These are phyloP conservation scores for Copsychus sechellarum DNA, from an alignment of 2,113 vertebrate species.

Conservation along the genomic window DNA sequence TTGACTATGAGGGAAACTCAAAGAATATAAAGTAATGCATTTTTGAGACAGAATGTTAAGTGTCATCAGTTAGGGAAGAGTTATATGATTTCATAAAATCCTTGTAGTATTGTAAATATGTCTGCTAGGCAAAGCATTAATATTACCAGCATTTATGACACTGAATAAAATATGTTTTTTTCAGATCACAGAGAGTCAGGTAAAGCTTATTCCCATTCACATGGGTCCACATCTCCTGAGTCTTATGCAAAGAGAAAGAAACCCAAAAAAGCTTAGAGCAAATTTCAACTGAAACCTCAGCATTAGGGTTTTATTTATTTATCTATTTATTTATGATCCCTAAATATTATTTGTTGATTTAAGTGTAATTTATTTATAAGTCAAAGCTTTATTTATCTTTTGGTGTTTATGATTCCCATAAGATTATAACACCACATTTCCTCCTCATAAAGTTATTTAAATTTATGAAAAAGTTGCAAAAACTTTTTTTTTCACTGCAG, in stretches of 20 bases:
- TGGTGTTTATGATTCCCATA: background rate
- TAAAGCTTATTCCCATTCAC: constrained; percentile 6
- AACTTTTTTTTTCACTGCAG: background rate
- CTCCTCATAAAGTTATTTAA: constrained; percentile 17
- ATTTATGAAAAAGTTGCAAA: background rate
- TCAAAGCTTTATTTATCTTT: background rate
- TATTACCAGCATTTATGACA: constrained; percentile 12
- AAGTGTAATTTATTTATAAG: constrained; percentile 28
- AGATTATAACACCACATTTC: background rate
- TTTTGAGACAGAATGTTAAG: constrained; percentile 7
- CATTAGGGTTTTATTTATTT: background rate
- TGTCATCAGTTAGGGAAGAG: background rate
- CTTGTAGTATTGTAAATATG: constrained; percentile 15
- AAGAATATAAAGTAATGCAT: background rate
- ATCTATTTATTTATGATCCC: constrained; percentile 3
- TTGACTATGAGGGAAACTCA: background rate
- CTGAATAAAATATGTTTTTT: constrained; percentile 14
- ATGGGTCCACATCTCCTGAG: background rate
- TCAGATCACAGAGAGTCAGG: background rate
- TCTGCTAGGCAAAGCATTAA: constrained; percentile 13
- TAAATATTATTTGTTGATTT: constrained; percentile 20
- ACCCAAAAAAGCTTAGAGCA: background rate
- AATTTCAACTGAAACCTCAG: constrained; percentile 6
- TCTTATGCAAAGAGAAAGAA: background rate
- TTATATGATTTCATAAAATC: constrained; percentile 4